A percentile compares a stretch with the other conserved stretches of the same genome.
Conservation (phyloP, 2,113 vertebrate species). For the Campylomormyrus tamandua region DNA sequence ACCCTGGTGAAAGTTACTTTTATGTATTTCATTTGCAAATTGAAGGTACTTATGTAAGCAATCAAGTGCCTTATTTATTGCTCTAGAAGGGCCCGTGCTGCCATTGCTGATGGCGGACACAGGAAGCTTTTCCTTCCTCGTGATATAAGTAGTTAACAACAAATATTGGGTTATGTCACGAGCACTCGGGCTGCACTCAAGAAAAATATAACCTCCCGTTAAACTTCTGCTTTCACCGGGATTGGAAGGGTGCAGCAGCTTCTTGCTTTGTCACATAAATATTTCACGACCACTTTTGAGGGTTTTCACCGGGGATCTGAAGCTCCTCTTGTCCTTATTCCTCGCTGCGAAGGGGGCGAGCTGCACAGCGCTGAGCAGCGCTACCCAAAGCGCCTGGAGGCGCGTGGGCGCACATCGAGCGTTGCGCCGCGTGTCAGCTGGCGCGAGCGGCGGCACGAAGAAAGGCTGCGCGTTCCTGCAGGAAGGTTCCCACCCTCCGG, state of each 20-base stretch:
- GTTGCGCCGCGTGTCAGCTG: not conserved
- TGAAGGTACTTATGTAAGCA: not conserved
- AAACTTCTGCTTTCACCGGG: not conserved
- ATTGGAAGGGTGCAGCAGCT: not conserved
- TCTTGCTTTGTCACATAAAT: not conserved
- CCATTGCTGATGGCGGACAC: not conserved
- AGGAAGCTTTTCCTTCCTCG: not conserved
- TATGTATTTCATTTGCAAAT: not conserved
- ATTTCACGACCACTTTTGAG: not conserved
- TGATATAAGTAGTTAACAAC: not conserved
- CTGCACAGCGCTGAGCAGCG: not conserved
- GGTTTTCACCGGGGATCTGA: not conserved
- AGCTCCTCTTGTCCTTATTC: not conserved
- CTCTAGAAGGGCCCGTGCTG: not conserved
- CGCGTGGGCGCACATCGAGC: not conserved
- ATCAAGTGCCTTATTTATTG: not conserved
- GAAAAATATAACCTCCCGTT: slow-evolving; percentile 7
- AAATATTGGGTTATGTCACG: not conserved
- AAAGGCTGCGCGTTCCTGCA: not conserved
- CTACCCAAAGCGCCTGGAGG: not conserved
- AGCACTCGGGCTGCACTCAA: not conserved
- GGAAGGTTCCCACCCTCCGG: not conserved
- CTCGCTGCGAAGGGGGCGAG: not conserved
- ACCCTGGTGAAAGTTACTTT: not conserved
- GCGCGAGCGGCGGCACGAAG: not conserved